Percentiles rank a stretch among this genome's conserved stretches.
Conservation (phyloP, 2,888 invertebrate genomes). For the Esperia sulphurella region DNA sequence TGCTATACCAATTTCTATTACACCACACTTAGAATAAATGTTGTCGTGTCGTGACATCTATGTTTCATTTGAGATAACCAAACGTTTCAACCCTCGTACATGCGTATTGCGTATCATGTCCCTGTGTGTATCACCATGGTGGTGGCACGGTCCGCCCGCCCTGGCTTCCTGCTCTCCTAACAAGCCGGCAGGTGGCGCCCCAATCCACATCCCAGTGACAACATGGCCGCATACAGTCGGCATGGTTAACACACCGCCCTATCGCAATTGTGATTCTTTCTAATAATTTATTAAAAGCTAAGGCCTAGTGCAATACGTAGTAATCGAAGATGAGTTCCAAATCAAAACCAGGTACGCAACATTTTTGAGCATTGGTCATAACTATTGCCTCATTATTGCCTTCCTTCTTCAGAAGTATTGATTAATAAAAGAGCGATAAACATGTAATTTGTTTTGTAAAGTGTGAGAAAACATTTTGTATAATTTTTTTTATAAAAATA, state of each 20-base stretch:
- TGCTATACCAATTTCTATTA: too few relatives aligned
- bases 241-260: slow-evolving; percentile 36
- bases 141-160: too few relatives aligned
- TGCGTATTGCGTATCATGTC: background rate
- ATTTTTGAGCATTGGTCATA: background rate
- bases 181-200: slow-evolving; percentile 50
- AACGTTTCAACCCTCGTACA: background rate
- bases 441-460: slow-evolving; percentile 7
- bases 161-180: slow-evolving; percentile 25
- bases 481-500: too few relatives aligned
- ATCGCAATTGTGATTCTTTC: slow-evolving; percentile 28
- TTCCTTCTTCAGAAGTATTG: slow-evolving; percentile 24
- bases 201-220: slow-evolving; percentile 27
- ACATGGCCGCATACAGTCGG: slow-evolving; percentile 30
- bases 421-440: slow-evolving; percentile 17
- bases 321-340: slow-evolving; percentile 25
- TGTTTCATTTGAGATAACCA: background rate
- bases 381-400: background rate
- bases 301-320: slow-evolving; percentile 1
- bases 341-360: slow-evolving; percentile 30
- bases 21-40: background rate
- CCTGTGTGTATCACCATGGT: background rate
- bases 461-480: background rate
- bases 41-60: background rate
- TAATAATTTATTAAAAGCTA: slow-evolving; percentile 13